phyloP scores from a whole-genome alignment of 2,888 invertebrate genomes.

The Coelopa pilipes region DNA sequence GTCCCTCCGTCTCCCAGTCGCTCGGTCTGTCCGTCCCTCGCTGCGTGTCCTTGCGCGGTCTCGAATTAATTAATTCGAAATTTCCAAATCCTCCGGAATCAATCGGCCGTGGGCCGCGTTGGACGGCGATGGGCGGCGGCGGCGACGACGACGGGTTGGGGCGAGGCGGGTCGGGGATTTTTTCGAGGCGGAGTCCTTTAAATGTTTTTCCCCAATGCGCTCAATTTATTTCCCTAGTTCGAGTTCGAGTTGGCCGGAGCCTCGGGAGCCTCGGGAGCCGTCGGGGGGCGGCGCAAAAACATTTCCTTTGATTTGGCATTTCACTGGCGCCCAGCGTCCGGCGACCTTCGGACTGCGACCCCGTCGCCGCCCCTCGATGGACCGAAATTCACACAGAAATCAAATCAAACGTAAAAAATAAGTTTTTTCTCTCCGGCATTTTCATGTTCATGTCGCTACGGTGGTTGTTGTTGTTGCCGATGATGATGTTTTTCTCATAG shows the following conservation, averaged over 20 bases:
- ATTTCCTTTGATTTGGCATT: constrained; percentile 37
- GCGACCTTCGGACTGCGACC: no score
- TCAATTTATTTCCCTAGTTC: constrained; percentile 20
- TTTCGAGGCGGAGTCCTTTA: no score
- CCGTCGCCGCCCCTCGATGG: not conserved
- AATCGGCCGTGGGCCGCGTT: not conserved
- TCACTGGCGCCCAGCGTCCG: constrained; percentile 26
- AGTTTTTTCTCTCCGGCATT: not conserved
- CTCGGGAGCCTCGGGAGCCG: no score
- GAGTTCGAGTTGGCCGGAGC: no score
- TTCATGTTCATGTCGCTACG: no score
- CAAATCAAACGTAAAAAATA: constrained; percentile 36
- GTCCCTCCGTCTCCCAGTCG: no score
- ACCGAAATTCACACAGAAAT: constrained; percentile 33
- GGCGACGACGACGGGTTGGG: not conserved
- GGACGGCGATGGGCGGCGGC: not conserved
- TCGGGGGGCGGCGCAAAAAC: not conserved
- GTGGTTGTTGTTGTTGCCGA: no score
- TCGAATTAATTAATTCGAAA: constrained; percentile 40
- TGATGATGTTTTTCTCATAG: no score
- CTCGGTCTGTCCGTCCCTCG: no score
- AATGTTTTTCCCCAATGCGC: constrained; percentile 28
- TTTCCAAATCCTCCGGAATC: constrained; percentile 33
- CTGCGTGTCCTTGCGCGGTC: constrained; percentile 16
- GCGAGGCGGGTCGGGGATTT: no score